Evolutionary conservation across 2,113 vertebrate genomes (phyloP), one percentile per base, ranked within the genome.

Genomic region (Cynoglossus semilaevis): DNA sequence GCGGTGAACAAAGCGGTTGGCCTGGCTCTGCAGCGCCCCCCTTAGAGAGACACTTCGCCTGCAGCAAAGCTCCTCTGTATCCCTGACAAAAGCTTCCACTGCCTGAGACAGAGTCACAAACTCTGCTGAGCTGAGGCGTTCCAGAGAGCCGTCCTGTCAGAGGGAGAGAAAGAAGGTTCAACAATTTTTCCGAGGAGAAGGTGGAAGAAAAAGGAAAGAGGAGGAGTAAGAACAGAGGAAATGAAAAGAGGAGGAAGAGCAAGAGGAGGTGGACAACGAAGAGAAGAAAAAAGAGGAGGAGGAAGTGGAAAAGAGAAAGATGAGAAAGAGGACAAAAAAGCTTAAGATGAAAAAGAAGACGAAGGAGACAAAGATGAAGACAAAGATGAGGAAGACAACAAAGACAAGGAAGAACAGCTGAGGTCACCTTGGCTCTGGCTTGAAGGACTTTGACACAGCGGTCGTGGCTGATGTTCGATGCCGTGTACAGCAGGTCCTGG

Each of bases 1-100:
- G 58, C 96, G 93, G 55, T 97, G 94, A 47, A 99, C 95, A 72
- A 99, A 98, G 82, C 92, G 94, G 66, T 94, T 95, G 77, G 96
- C 97, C 88, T 99, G 96, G 59, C 94, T 96, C 87, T 99, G 97
- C 74, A 99, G 94, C 14, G 95, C 92, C 80, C 95, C 97, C 86
- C 94, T 79, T 72, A 99, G 88, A 45, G 94, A 96, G 76, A 91
- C 91, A 16, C 96, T 98, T 72, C 90, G 93, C 60, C 94, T 87
- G 84, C 92, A 92, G 15, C 95, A 95, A 73, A 97, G 89, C 64
- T 92, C 91, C 84, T 98, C 96, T 0, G 95, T 95, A 58, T 94
- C 93, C 42, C 88, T 70, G 70, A 93, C 93, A 45, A 99, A 99
- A 0, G 67, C 74, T 87, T 99, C 97, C 84, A 98, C 95, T 29